Base-by-base conservation (phyloP, 2,888 invertebrate genomes). In the Thereva unica region DNA sequence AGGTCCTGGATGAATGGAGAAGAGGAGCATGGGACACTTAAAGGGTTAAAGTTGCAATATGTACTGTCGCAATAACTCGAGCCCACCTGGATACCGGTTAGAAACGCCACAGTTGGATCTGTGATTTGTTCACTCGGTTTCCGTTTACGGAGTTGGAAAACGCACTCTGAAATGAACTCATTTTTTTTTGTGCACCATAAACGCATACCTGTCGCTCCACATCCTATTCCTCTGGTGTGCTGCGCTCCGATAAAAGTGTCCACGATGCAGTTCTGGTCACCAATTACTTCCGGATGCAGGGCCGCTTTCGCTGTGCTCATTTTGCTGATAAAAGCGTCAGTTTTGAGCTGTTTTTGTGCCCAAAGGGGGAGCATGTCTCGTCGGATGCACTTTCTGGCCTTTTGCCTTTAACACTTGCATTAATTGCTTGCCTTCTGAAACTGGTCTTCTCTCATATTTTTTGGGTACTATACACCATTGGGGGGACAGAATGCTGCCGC, bases 231-330 rank as follows among this genome's bases (percentile, higher is more conserved):
- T 23, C 35, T n/a, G 34, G 10, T 44, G 8, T 57, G 40, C 40
- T 50, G 5, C 7, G 9, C 5, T 34, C 35, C 23, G 50, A 35
- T 23, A 34, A 23, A 23, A 23, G 23, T 23, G 50, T 50, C 7
- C 47, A 10, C 5, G 50, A 50, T 23, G 4, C 50, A 8, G 61
- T 61, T 61, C 50, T 50, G 50, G 61, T 50, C 50, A 50, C 61
- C 49, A 61, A 61, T 61, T 61, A 61, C 50, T 61, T 61, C 61
- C 61, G 61, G 61, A 50, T 61, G 49, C 61, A 40, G 61, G 37
- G 61, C 61, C 49, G 61, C 61, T 61, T 61, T 61, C 61, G 50
- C 61, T 40, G 40, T 49, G 23, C 40, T 50, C 38, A 61, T 49
- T 61, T 61, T 50, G 12, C 8, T 50, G 23, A 23, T 23, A 23